These are phyloP conservation scores for Adelges cooleyi DNA, from an alignment of 1,140 invertebrate species.

Conservation along the genomic window DNA sequence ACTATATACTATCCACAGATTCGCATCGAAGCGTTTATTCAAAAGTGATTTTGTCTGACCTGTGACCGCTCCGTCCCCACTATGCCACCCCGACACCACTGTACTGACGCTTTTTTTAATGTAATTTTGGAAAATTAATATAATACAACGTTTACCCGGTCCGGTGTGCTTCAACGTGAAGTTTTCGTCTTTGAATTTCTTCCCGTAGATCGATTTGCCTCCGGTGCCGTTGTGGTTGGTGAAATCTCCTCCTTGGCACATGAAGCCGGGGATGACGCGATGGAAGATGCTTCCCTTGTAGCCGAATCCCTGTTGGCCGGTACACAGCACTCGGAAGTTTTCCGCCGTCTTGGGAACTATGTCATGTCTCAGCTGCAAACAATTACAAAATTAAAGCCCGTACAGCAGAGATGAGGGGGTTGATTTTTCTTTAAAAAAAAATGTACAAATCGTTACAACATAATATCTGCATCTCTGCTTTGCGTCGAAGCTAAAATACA, in stretches of 20 bases:
- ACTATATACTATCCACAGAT: too few relatives aligned
- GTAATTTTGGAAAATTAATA: too few relatives aligned
- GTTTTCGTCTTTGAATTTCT: constrained; percentile 93
- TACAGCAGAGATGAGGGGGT: too few relatives aligned
- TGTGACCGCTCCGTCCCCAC: too few relatives aligned
- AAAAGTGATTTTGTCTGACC: too few relatives aligned
- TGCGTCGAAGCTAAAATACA: too few relatives aligned
- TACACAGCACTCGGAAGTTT: constrained; percentile 88
- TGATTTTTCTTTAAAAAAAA: too few relatives aligned
- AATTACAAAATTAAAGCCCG: background rate
- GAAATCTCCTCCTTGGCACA: constrained; percentile 95
- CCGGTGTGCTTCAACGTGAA: constrained; percentile 87
- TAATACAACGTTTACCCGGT: constrained; percentile 49
- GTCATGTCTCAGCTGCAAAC: constrained; percentile 67
- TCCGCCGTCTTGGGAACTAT: constrained; percentile 87
- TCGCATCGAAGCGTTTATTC: too few relatives aligned
- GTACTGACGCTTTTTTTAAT: too few relatives aligned
- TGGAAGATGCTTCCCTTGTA: constrained; percentile 88
- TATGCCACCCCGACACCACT: too few relatives aligned
- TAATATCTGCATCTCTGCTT: too few relatives aligned
- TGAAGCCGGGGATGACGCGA: constrained; percentile 94
- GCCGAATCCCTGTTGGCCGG: constrained; percentile 84
- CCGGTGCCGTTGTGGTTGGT: constrained; percentile 92
- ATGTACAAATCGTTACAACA: too few relatives aligned
- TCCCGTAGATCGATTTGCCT: constrained; percentile 90